These are phyloP conservation scores for Saccopteryx bilineata DNA, from an alignment of 2,113 vertebrate species.

Conservation along the genomic window DNA sequence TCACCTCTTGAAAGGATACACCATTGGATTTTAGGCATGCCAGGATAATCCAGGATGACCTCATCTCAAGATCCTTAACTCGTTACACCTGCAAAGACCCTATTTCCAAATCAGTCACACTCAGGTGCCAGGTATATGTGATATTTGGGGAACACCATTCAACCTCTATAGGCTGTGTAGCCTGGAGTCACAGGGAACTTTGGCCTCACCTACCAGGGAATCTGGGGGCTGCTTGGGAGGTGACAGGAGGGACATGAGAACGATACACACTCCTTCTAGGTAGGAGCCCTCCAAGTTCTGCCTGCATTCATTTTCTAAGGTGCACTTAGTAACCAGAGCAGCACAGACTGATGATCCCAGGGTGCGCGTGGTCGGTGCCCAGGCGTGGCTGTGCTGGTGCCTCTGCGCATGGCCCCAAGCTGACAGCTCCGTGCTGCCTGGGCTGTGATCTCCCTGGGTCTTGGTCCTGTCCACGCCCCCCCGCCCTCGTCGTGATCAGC, in stretches of 20 bases:
- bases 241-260: background rate
- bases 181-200: background rate
- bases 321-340: background rate
- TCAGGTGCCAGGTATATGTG: rapidly evolving
- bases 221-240: background rate
- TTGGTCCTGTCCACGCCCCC: background rate
- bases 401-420: background rate
- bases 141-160: background rate
- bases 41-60: background rate
- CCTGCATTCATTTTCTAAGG: background rate
- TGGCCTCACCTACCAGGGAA: background rate
- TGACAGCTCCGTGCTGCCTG: rapidly evolving
- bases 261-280: background rate
- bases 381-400: background rate
- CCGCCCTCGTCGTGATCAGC: background rate
- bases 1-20: background rate
- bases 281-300: background rate
- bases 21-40: background rate
- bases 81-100: background rate
- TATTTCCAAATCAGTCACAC: background rate
- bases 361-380: background rate
- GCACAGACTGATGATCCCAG: rapidly evolving
- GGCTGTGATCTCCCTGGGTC: background rate
- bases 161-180: background rate
- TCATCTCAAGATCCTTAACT: background rate